Base-by-base conservation (phyloP, 1,140 invertebrate species). In the Centruroides sculpturatus region DNA sequence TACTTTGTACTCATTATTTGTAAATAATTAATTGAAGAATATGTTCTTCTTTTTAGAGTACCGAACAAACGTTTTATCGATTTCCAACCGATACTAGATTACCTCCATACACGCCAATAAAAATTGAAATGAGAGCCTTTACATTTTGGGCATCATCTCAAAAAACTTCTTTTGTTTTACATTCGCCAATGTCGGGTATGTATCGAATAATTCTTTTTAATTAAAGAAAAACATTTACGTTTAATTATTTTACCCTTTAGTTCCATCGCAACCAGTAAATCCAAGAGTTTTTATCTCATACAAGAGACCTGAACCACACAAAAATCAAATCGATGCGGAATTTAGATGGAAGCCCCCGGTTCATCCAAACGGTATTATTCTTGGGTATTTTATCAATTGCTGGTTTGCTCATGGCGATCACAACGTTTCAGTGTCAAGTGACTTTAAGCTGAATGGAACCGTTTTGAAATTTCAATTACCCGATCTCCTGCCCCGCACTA, bases 71-170 rank as follows among this genome's bases (percentile, higher is more conserved):
- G 8, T 72, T 73, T 34, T 72, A 78, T 59, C 64, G 70, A 0
- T 76, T 76, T 60, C 73, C 76, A n/a, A 74, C 73, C 64, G 73
- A 75, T 0, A 73, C 76, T 68, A 67, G 71, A 13, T 75, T 87
- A 56, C 68, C 79, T 7, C 84, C 88, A 0, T 87, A 84, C 70
- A 81, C 83, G 2, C 69, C 74, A 8, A 67, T 92, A 7, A 80
- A 82, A 47, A 78, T 91, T 5, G 81, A 81, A 1, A 78, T 94
- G 3, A 82, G 84, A 56, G 84, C 89, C 0, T 85, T 85, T 65
- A 91, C 89, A 0, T 85, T 85, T 66, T 94, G 90, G 89, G 85
- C 85, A 46, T 79, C 83, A 7, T 83, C 87, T 0, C 72, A 76
- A 8, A 76, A 78, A 35, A 81, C 83, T 0, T 61, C 67, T 3